A percentile compares a stretch with the other conserved stretches of the same genome.
Conservation (phyloP, 2,888 invertebrate genomes). For the Acheta domesticus region DNA sequence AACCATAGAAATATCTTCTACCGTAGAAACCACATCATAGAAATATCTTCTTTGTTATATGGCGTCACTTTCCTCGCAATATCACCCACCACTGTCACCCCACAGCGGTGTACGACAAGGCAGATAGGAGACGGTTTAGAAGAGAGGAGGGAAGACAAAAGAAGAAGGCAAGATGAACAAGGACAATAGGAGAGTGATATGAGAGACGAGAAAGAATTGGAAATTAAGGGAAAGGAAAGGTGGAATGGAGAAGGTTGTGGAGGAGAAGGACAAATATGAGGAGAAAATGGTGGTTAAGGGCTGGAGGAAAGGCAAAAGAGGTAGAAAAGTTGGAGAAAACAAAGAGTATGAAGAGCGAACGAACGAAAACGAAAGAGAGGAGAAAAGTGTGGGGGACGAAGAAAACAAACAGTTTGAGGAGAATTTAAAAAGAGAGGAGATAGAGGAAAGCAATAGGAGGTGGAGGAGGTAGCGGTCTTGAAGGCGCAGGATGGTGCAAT, state of each 20-base stretch:
- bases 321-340: background rate
- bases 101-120: too few relatives aligned
- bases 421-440: background rate
- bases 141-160: too few relatives aligned
- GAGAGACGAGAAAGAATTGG: background rate
- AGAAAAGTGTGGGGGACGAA: background rate
- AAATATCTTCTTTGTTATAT: too few relatives aligned
- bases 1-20: too few relatives aligned
- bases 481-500: too few relatives aligned
- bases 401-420: background rate
- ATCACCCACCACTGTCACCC: too few relatives aligned
- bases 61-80: too few relatives aligned
- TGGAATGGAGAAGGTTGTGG: background rate
- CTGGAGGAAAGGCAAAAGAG: background rate
- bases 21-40: too few relatives aligned
- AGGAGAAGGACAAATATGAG: background rate
- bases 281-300: background rate
- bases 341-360: background rate
- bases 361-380: background rate
- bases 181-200: background rate
- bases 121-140: too few relatives aligned
- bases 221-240: background rate
- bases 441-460: background rate
- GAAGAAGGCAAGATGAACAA: background rate
- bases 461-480: background rate